phyloP scores from a whole-genome alignment of 2,113 vertebrate genomes.

The Thymallus thymallus region DNA sequence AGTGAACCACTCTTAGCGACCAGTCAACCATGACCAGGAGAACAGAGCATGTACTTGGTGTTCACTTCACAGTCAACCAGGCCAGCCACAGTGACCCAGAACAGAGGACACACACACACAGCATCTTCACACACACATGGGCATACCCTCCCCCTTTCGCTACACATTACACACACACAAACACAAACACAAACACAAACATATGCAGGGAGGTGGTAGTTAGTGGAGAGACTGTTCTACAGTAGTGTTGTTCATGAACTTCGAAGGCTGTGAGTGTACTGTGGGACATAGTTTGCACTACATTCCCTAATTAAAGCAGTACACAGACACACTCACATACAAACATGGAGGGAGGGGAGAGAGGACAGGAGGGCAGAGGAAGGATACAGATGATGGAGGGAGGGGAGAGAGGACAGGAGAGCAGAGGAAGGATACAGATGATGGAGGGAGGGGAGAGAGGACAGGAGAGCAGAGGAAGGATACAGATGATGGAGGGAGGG shows the following conservation, averaged over 20 bases:
- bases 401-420: too few species aligned
- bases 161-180: background rate
- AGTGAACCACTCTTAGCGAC: too few species aligned
- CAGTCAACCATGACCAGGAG: constrained; percentile 56
- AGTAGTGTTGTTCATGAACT: background rate
- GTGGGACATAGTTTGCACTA: background rate
- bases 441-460: too few species aligned
- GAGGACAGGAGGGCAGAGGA: background rate
- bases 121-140: constrained; percentile 15
- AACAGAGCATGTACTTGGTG: constrained; percentile 55
- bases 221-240: background rate
- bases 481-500: too few species aligned
- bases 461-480: too few species aligned
- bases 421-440: too few species aligned
- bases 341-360: constrained; percentile 3
- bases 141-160: background rate
- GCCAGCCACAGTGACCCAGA: constrained; percentile 58
- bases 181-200: too few species aligned
- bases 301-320: background rate
- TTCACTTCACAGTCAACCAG: constrained; percentile 34
- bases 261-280: background rate
- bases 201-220: background rate
- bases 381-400: too few species aligned
- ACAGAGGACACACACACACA: constrained; percentile 29
- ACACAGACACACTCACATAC: constrained; percentile 17